Evolutionary conservation across 2,113 vertebrate species (phyloP).

Genomic region (Taurulus bubalis): DNA sequence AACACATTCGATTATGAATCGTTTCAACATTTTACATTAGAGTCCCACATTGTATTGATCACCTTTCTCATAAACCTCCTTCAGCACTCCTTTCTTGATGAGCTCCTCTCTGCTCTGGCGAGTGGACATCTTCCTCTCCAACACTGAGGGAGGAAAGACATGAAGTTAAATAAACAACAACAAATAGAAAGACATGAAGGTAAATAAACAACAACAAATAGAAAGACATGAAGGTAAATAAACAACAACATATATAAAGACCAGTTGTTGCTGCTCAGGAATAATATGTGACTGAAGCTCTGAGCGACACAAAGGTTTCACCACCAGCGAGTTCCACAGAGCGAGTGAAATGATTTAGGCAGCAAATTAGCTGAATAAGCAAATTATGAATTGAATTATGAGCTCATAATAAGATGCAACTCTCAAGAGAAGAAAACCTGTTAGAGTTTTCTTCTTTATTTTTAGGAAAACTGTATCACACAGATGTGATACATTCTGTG

Average conservation of each 20-base stretch:
- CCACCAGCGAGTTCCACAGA: not conserved
- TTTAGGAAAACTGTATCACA: no score
- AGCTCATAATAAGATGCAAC: not conserved
- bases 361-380: not conserved
- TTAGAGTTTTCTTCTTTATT: no score
- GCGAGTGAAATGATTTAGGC: not conserved
- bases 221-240: no score
- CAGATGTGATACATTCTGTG: not conserved
- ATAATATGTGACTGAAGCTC: conserved; percentile 2
- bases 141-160: conserved; percentile 80
- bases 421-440: not conserved
- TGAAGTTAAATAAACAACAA: not conserved
- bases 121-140: conserved; percentile 98
- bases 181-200: not conserved
- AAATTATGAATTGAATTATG: not conserved
- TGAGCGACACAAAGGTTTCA: not conserved
- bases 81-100: conserved; percentile 97
- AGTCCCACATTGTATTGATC: not conserved
- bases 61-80: conserved; percentile 98
- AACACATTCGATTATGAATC: not conserved
- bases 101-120: conserved; percentile 98
- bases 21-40: not conserved
- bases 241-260: no score
- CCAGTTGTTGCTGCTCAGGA: not conserved
- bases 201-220: not conserved